Base-by-base conservation (phyloP, 2,113 vertebrate genomes). In the Halichoeres trimaculatus region DNA sequence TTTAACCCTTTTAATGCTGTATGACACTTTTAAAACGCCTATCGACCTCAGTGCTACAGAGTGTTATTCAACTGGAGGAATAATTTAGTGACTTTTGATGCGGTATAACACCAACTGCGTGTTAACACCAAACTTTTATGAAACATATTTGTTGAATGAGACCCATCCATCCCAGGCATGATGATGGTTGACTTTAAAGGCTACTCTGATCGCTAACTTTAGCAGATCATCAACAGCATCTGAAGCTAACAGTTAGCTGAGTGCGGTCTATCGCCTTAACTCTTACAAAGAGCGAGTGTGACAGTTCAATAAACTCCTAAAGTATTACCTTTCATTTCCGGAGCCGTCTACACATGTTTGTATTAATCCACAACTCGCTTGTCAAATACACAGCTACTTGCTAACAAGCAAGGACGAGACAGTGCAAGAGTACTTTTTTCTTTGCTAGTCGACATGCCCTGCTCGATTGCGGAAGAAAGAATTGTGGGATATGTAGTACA, bases 401-500 rank as follows among this genome's bases (percentile, higher is more conserved):
- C 77, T 71, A 56, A 52, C 70, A 53, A 48, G 54, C 58, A 63
- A 30, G 7, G 1, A 47, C 22, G 24, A 2, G 63, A 70, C 57
- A 30, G 30, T 30, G 30, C 3, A 58, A 35, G 59, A 41, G 52
- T 34, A 59, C 56, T 81, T 59, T 74, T n/a, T 74, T 77, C 58
- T 73, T 30, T 22, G 54, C 34, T 69, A 17, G 76, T 72, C 66
- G 62, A 62, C 38, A 34, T 47, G 65, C 26, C 50, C 34, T 26
- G 19, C 4, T 10, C 22, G 34, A 23, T 50, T 69, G 53, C 77
- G 86, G 87, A 88, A 85, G 74, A 66, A 26, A 36, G 85, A 72
- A 87, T 87, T 90, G 20, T 92, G 92, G 92, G 91, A 85, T 23
- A 68, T 91, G 89, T 43, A 80, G 88, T 91, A 74, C 2, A 67